Percentiles rank a stretch among this genome's conserved stretches.
Conservation (phyloP, 2,888 invertebrate species). For the Criorhina ranunculi region DNA sequence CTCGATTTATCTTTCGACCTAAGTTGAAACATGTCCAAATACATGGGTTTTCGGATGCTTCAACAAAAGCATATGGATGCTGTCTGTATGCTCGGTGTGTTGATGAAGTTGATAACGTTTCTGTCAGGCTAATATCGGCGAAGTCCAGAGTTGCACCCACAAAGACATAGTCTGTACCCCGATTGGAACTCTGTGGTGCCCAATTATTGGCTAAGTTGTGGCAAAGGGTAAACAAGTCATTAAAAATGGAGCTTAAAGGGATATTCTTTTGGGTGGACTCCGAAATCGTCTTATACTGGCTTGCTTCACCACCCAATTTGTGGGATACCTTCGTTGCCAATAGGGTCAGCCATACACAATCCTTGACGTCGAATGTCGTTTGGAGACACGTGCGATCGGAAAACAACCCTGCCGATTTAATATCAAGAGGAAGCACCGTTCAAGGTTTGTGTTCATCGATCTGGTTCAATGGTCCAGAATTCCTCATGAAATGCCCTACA, state of each 20-base stretch:
- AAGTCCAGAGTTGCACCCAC: constrained; percentile 4
- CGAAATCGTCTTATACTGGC: not conserved
- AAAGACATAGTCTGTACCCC: constrained; percentile 9
- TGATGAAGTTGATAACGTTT: not conserved
- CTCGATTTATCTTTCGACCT: not conserved
- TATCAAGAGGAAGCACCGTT: too few relatives aligned
- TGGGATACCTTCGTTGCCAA: constrained; percentile 5
- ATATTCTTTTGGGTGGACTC: constrained; percentile 4
- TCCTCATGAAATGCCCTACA: too few relatives aligned
- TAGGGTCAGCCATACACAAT: constrained; percentile 6
- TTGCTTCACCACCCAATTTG: not conserved
- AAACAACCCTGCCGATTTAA: too few relatives aligned
- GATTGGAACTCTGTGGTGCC: not conserved
- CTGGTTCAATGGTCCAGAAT: too few relatives aligned
- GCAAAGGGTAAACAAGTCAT: not conserved
- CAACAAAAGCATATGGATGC: not conserved
- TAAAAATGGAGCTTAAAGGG: not conserved
- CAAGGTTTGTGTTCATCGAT: too few relatives aligned
- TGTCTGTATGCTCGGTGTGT: not conserved
- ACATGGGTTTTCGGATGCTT: not conserved
- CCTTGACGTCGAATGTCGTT: too few relatives aligned
- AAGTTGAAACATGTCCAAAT: not conserved
- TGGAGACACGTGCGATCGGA: too few relatives aligned
- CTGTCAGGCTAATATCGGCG: not conserved
- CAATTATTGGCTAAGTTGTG: not conserved